Evolutionary conservation across 2,888 invertebrate genomes (phyloP).

Genomic region (Trichogramma evanescens): DNA sequence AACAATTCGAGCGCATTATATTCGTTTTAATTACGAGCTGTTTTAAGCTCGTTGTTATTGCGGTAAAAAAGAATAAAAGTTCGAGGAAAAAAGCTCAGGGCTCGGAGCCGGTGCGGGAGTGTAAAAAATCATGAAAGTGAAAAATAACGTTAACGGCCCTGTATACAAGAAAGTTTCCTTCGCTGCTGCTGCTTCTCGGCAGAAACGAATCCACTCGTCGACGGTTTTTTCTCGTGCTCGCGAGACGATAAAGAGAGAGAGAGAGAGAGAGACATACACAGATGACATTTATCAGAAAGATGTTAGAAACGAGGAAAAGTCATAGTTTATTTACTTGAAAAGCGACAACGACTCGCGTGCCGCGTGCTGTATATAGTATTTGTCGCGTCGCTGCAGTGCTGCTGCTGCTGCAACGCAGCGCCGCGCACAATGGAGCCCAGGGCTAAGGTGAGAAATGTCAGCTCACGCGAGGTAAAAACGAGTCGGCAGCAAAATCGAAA

Average conservation of each 20-base stretch:
- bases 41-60: no score
- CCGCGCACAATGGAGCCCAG: constrained; percentile 15
- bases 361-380: neutral
- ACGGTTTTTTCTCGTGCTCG: neutral
- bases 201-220: constrained; percentile 1
- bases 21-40: no score
- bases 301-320: neutral
- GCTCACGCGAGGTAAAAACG: neutral
- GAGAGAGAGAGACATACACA: neutral
- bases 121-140: constrained; percentile 5
- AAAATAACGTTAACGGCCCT: constrained; percentile 4
- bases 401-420: neutral
- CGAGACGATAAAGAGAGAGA: neutral
- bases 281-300: constrained; percentile 10
- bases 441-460: constrained; percentile 16
- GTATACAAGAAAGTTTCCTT: constrained; percentile 2
- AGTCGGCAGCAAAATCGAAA: constrained; percentile 13
- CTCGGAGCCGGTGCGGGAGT: neutral
- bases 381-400: neutral
- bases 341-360: neutral
- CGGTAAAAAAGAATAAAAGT: no score
- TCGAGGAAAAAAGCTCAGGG: no score
- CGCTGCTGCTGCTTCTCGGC: neutral
- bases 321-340: constrained; percentile 4
- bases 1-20: no score